phyloP scores from a whole-genome alignment of 2,888 invertebrate species.

The Cynaeus angustus region DNA sequence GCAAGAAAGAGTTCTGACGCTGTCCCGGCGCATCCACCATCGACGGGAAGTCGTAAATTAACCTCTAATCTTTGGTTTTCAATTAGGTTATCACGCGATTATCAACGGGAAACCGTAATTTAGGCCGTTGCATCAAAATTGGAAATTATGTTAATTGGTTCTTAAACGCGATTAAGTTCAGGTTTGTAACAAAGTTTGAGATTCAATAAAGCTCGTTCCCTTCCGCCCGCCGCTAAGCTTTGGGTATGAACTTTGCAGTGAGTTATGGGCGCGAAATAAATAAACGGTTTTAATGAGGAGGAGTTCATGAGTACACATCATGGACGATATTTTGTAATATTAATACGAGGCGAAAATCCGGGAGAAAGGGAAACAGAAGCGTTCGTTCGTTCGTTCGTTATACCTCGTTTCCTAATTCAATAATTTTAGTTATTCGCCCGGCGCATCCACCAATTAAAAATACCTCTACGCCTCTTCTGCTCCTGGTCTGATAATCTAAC shows the following conservation, averaged over 20 bases:
- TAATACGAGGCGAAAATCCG: too few species aligned
- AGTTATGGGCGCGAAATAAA: slow-evolving; percentile 11
- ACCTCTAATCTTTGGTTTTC: too few species aligned
- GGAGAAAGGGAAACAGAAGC: too few species aligned
- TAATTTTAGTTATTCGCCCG: too few species aligned
- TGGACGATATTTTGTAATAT: neutral
- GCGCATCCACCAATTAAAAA: too few species aligned
- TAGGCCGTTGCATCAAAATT: slow-evolving; percentile 19
- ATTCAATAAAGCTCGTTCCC: slow-evolving; percentile 28
- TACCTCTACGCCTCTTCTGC: too few species aligned
- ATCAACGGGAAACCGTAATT: slow-evolving; percentile 23
- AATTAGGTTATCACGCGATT: too few species aligned
- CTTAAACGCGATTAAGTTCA: slow-evolving; percentile 31
- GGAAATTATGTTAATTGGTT: slow-evolving; percentile 34
- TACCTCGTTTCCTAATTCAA: too few species aligned
- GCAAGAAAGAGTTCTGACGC: neutral
- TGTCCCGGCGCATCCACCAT: too few species aligned
- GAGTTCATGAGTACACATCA: slow-evolving; percentile 20
- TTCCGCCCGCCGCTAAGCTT: slow-evolving; percentile 12
- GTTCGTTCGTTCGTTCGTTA: too few species aligned
- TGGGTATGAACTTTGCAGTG: slow-evolving; percentile 14
- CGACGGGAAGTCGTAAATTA: too few species aligned
- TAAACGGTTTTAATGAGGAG: slow-evolving; percentile 4
- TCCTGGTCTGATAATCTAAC: too few species aligned
- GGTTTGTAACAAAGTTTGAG: slow-evolving; percentile 31